phyloP scores from a whole-genome alignment of 2,797 vertebrate genomes.

The Poecilia wingei region DNA sequence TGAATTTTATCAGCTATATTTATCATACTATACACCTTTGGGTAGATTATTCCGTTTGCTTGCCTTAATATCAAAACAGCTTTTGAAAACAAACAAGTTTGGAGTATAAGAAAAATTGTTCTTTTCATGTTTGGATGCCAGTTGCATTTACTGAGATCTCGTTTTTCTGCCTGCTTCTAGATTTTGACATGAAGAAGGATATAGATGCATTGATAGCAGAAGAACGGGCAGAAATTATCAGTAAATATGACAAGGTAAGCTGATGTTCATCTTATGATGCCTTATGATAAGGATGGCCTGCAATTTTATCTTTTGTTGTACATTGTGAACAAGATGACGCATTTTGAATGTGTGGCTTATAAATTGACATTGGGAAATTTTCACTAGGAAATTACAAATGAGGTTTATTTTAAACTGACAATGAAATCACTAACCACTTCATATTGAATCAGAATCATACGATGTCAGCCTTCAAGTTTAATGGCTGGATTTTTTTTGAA shows the following conservation, averaged over 20 bases:
- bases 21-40: background rate
- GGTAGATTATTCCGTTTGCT: background rate
- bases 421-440: background rate
- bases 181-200: constrained; percentile 94
- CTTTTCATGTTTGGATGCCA: rapidly evolving
- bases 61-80: background rate
- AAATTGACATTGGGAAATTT: background rate
- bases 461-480: background rate
- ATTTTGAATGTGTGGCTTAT: background rate
- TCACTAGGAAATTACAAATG: background rate
- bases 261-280: background rate
- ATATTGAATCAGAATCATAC: background rate
- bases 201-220: constrained; percentile 87
- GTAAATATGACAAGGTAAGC: constrained; percentile 89
- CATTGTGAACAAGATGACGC: background rate
- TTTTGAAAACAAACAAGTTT: background rate
- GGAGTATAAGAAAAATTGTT: background rate
- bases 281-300: background rate
- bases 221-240: constrained; percentile 88
- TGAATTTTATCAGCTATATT: background rate
- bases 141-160: background rate
- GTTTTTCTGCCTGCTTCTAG: constrained; percentile 65
- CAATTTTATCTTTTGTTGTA: background rate
- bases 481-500: background rate
- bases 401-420: background rate